Base-by-base conservation (phyloP, 2,113 vertebrate genomes). In the Ceyx cyanopectus region DNA sequence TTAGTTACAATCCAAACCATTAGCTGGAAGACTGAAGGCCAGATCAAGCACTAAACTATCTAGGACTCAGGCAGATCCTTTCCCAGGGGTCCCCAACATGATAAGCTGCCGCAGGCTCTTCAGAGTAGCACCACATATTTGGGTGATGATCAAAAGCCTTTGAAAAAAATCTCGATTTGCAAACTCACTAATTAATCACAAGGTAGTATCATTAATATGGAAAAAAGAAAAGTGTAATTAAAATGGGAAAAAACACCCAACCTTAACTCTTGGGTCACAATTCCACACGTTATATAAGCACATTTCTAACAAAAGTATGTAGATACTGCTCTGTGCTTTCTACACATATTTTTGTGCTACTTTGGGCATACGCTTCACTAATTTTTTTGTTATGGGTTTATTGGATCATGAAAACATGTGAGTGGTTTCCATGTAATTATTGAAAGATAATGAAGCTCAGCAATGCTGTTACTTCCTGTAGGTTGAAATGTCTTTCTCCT, bases 161-260 rank as follows among this genome's bases (percentile, higher is more conserved):
- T 17, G 40, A 86, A 92, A 88, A 93, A 92, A 12, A 46, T 56
- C 92, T 83, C 67, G 51, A 90, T 86, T 87, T 85, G 22, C 30
- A 53, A 92, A 45, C 17, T 54, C 48, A 15, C 51, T 69, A 18
- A 53, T 65, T 87, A 8, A 1, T 60, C 41, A 74, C 4, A 13
- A 81, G 54, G 46, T 21, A 56, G 24, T 56, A 21, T 22, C 60
- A 51, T 16, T 80, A 67, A 74, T 23, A 62, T 6, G 14, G 37
- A 19, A 26, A 58, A 83, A 94, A 92, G 43, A 24, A 11, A 22
- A 48, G 37, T 37, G 37, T 16, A 45, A 45, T 45, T 78, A 62
- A 67, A 18, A 61, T 5, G 13, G 37, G 24, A 26, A 56, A 88
- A 93, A 92, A 41, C 48, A 16, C 51, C 53, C 56, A 57, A 27